phyloP scores from a whole-genome alignment of 2,888 invertebrate genomes.

The Epiperipatus broadwayi region DNA sequence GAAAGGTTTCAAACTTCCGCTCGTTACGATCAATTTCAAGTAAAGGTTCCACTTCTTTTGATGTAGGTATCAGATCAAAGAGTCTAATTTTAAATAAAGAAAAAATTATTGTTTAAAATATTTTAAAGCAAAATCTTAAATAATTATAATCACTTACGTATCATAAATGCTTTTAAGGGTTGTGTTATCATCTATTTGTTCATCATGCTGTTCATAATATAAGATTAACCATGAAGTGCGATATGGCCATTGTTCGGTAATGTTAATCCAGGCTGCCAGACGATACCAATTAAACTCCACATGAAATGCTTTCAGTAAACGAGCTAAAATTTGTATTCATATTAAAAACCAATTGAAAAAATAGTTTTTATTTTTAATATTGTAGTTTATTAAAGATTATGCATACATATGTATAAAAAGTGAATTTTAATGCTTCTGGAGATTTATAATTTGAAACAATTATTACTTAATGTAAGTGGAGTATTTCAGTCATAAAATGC shows the following conservation, averaged over 20 bases:
- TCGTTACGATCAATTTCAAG: conserved; percentile 84
- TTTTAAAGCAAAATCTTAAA: conserved; percentile 5
- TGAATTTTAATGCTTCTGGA: background rate
- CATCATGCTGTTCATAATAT: conserved; percentile 73
- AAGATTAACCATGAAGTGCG: conserved; percentile 92
- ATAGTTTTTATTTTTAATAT: too few relatives aligned
- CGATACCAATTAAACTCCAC: conserved; percentile 98
- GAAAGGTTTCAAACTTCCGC: conserved; percentile 77
- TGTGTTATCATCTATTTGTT: conserved; percentile 55
- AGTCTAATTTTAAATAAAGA: conserved; percentile 18
- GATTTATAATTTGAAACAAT: too few relatives aligned
- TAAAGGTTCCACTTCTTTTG: conserved; percentile 69
- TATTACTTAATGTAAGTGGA: too few relatives aligned
- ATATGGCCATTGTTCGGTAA: conserved; percentile 97
- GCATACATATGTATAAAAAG: conserved; percentile 1
- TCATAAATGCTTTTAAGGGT: conserved; percentile 78
- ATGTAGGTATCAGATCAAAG: conserved; percentile 51
- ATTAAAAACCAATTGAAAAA: too few relatives aligned
- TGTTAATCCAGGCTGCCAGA: conserved; percentile 90
- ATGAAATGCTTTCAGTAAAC: conserved; percentile 89
- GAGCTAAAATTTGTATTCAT: too few relatives aligned
- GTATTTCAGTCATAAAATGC: too few relatives aligned
- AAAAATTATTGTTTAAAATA: background rate
- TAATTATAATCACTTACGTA: conserved; percentile 42
- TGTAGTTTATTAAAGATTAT: too few relatives aligned